These are phyloP conservation scores for Laterallus jamaicensis DNA, from an alignment of 2,113 vertebrate species.

Conservation along the genomic window DNA sequence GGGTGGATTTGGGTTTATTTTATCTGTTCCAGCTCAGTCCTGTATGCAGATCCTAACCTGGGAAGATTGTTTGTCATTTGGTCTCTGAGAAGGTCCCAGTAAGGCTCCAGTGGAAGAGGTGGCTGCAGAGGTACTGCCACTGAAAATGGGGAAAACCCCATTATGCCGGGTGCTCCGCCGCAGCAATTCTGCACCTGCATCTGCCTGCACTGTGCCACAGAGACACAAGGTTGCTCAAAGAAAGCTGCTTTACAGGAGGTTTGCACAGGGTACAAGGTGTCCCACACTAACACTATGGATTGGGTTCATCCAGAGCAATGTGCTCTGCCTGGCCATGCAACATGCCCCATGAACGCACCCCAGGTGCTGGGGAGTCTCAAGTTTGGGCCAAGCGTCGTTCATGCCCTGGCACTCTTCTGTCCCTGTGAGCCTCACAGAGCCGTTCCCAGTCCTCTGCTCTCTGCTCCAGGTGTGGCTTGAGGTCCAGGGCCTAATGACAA, in stretches of 20 bases:
- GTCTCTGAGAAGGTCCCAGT: neutral
- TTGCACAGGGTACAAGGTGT: fast-evolving
- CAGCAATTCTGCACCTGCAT: neutral
- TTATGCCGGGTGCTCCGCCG: fast-evolving
- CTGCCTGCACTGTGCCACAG: neutral
- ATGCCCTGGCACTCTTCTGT: neutral
- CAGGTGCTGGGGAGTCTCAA: neutral
- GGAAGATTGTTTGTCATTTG: neutral
- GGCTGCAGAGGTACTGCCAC: neutral
- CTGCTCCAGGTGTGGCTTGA: neutral
- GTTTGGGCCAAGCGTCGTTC: fast-evolving
- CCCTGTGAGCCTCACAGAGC: neutral
- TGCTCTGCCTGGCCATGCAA: fast-evolving
- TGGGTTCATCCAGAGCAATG: fast-evolving
- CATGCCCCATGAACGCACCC: too few relatives aligned
- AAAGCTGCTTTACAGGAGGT: fast-evolving
- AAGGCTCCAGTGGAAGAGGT: neutral
- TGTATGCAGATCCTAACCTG: neutral
- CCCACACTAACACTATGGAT: fast-evolving
- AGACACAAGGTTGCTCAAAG: fast-evolving
- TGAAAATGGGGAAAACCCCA: fast-evolving
- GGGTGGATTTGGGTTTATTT: conserved; percentile 51
- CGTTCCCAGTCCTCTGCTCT: neutral
- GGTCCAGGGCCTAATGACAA: fast-evolving
- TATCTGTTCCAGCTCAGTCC: conserved; percentile 34